Evolutionary conservation across 1,140 invertebrate genomes (phyloP).

Genomic region (Drosophila micromelanica): DNA sequence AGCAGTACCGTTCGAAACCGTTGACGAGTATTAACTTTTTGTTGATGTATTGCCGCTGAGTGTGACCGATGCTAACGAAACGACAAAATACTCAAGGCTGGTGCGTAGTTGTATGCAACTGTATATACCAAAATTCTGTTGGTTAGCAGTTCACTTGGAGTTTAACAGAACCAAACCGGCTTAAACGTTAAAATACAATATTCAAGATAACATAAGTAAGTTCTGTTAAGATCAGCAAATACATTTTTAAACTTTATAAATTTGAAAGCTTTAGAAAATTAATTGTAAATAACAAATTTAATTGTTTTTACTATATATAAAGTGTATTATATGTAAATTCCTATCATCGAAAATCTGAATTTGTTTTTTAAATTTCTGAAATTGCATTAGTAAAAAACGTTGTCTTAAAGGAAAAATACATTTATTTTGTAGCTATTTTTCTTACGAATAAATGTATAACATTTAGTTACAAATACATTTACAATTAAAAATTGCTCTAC

Average conservation of each 20-base stretch:
- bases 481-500: slow-evolving; percentile 80
- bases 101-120: background rate
- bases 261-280: no score
- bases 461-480: slow-evolving; percentile 82
- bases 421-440: slow-evolving; percentile 79
- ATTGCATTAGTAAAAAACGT: background rate
- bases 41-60: slow-evolving; percentile 33
- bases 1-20: slow-evolving; percentile 55
- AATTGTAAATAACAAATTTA: no score
- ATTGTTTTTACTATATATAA: no score
- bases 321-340: no score
- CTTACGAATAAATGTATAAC: slow-evolving; percentile 79
- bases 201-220: background rate
- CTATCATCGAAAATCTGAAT: no score
- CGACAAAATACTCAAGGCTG: slow-evolving; percentile 21
- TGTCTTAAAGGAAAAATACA: slow-evolving; percentile 77
- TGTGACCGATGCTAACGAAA: slow-evolving; percentile 21
- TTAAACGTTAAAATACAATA: background rate
- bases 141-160: slow-evolving; percentile 8
- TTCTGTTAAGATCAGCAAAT: background rate
- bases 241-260: no score
- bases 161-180: background rate
- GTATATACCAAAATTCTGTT: slow-evolving; percentile 25
- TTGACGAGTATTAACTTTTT: slow-evolving; percentile 53
- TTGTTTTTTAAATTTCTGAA: no score